These are phyloP conservation scores for Sesia apiformis DNA, from an alignment of 2,888 invertebrate genomes.

Conservation along the genomic window DNA sequence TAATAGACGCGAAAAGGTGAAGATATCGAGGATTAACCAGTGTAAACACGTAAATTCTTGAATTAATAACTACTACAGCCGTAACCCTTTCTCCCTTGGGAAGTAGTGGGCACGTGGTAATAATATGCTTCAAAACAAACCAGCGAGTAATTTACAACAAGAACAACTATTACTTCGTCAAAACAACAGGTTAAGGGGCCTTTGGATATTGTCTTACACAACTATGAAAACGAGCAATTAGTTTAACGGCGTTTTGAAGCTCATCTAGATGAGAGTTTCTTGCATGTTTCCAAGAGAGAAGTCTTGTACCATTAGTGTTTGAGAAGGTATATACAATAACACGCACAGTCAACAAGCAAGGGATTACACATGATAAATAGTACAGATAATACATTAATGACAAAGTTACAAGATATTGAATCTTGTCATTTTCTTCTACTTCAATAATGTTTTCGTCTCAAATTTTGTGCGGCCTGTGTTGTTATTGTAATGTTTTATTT, in stretches of 20 bases:
- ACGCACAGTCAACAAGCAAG: too few species aligned
- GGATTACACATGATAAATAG: too few species aligned
- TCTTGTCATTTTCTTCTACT: too few species aligned
- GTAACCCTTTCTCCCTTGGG: constrained; percentile 47
- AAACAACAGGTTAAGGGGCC: constrained; percentile 45
- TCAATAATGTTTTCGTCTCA: too few species aligned
- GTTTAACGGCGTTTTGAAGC: neutral
- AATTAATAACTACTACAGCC: constrained; percentile 49
- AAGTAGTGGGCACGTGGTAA: constrained; percentile 46
- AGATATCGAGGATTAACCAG: constrained; percentile 38
- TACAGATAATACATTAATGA: too few species aligned
- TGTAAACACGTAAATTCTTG: constrained; percentile 44
- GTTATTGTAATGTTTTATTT: too few species aligned
- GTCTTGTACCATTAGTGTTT: too few species aligned
- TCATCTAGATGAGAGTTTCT: too few species aligned
- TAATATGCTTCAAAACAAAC: constrained; percentile 64
- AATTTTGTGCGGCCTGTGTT: too few species aligned
- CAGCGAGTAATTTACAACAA: constrained; percentile 61
- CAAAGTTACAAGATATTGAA: too few species aligned
- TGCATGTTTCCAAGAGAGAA: too few species aligned
- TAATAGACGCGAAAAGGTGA: constrained; percentile 27
- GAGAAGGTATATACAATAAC: too few species aligned
- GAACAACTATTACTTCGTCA: constrained; percentile 51
- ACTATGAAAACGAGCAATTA: neutral
- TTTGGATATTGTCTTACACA: constrained; percentile 33